These are phyloP conservation scores for Oceanites oceanicus DNA, from an alignment of 2,113 vertebrate genomes.

Conservation along the genomic window DNA sequence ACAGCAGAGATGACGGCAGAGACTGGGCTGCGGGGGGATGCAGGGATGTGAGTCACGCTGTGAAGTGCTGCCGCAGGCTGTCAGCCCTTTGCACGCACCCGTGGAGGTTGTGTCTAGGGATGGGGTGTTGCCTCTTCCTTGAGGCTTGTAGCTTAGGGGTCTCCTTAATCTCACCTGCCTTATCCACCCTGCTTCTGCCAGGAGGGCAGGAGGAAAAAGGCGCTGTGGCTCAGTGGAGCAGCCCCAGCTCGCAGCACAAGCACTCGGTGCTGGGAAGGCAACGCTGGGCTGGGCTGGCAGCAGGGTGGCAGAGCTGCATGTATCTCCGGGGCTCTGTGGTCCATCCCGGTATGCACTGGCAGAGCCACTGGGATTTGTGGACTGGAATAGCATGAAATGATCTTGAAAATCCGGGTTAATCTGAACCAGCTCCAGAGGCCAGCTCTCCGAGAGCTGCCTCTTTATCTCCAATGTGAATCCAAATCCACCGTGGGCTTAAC, in stretches of 20 bases:
- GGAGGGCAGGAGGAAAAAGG: not conserved
- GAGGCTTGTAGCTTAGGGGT: not conserved
- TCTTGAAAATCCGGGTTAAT: conserved; percentile 55
- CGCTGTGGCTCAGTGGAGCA: accelerated
- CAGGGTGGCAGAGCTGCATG: not conserved
- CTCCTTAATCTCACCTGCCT: not conserved
- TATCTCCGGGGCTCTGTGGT: not conserved
- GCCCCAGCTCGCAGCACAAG: not conserved
- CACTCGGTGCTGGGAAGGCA: not conserved
- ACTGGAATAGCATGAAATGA: conserved; percentile 49
- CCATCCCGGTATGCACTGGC: not conserved
- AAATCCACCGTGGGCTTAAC: conserved; percentile 52
- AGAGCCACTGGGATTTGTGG: not conserved
- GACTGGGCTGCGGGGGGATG: not conserved
- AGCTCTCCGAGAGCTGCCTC: not conserved
- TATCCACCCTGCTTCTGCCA: not conserved
- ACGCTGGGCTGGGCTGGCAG: not conserved
- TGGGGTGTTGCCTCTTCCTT: not conserved
- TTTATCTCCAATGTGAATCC: conserved; percentile 47
- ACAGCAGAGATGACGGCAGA: not conserved
- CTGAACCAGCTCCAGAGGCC: not conserved
- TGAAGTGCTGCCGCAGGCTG: not conserved
- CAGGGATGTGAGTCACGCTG: not conserved
- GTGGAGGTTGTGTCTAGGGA: not conserved
- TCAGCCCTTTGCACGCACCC: not conserved